Percentiles rank a stretch among this genome's conserved stretches.
Conservation (phyloP, 2,888 invertebrate genomes). For the Apamea anceps region DNA sequence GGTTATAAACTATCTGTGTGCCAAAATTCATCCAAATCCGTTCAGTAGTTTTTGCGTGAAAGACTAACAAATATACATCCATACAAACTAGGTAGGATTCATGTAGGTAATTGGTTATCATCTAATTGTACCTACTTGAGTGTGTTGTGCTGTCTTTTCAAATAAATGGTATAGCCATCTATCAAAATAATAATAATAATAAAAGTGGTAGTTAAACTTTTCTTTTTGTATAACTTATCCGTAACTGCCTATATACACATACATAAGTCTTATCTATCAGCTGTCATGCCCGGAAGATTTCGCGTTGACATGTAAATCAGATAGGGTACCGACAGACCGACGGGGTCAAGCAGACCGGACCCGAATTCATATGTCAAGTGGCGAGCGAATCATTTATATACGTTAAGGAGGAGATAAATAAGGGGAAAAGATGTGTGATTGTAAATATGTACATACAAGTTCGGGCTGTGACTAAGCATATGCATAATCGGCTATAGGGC, state of each 20-base stretch:
- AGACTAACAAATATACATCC: too few species aligned
- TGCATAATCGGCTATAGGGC: too few species aligned
- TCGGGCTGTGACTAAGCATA: not conserved
- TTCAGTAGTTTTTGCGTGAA: too few species aligned
- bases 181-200: too few species aligned
- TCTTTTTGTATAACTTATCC: not conserved
- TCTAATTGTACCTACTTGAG: too few species aligned
- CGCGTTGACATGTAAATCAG: slow-evolving; percentile 42
- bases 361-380: slow-evolving; percentile 24
- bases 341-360: slow-evolving; percentile 30
- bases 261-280: not conserved
- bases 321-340: slow-evolving; percentile 6
- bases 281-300: slow-evolving; percentile 5
- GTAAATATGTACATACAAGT: not conserved
- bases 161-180: too few species aligned
- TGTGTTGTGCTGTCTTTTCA: too few species aligned
- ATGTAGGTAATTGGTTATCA: too few species aligned
- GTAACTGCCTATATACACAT: not conserved
- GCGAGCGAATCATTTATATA: slow-evolving; percentile 43
- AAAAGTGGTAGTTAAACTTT: not conserved
- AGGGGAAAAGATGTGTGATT: not conserved
- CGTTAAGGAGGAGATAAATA: slow-evolving; percentile 32
- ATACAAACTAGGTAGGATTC: too few species aligned
- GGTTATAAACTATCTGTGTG: too few species aligned
- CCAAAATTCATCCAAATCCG: too few species aligned